Evolutionary conservation across 2,113 vertebrate species (phyloP).

Genomic region (Spheniscus mendiculus): DNA sequence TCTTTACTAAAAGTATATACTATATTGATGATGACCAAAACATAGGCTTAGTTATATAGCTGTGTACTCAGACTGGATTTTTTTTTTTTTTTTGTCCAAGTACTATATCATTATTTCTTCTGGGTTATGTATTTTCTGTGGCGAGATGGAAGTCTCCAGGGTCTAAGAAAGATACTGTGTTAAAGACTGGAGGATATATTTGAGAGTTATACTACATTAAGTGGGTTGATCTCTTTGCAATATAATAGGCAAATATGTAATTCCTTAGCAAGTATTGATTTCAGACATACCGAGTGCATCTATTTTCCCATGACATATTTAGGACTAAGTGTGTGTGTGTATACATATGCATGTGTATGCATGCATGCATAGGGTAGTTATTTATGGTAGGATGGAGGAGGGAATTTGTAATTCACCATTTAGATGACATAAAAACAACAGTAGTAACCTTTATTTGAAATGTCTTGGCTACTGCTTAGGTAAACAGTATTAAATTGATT

Average conservation of each 20-base stretch:
- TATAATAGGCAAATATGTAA: not conserved
- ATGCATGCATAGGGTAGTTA: not conserved
- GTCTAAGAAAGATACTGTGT: not conserved
- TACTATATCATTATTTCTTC: not conserved
- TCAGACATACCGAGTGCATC: not conserved
- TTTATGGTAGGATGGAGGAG: not conserved
- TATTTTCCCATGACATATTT: not conserved
- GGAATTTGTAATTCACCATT: not conserved
- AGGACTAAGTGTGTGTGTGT: not conserved
- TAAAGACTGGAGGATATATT: not conserved
- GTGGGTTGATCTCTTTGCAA: not conserved
- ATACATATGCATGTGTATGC: not conserved
- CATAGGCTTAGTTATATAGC: not conserved
- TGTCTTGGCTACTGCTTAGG: not conserved
- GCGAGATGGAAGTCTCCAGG: not conserved
- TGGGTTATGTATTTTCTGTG: not conserved
- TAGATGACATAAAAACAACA: not conserved
- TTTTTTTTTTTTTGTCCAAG: not conserved
- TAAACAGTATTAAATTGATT: not conserved
- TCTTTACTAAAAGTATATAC: not conserved
- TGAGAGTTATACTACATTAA: not conserved
- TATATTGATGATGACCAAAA: not conserved
- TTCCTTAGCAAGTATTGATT: not conserved
- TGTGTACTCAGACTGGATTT: not conserved
- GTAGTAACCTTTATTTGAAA: not conserved